These are phyloP conservation scores for Trichogramma evanescens DNA, from an alignment of 2,888 invertebrate genomes.

Conservation along the genomic window DNA sequence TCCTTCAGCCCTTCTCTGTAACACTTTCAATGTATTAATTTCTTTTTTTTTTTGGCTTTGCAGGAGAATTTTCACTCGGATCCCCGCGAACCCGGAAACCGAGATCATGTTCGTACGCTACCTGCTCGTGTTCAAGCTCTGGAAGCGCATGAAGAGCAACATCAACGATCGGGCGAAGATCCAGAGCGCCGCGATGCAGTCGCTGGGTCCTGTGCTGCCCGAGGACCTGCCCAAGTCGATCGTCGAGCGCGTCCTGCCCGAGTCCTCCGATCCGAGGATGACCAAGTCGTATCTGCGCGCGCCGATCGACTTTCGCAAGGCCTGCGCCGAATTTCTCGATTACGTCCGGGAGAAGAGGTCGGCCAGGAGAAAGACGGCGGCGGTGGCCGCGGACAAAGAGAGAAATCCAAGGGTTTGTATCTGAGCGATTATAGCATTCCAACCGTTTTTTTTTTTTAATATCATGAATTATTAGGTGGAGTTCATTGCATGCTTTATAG, in stretches of 20 bases:
- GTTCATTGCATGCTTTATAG: no score
- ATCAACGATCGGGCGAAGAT: slow-evolving; percentile 34
- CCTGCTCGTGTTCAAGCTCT: slow-evolving; percentile 40
- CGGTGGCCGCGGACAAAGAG: slow-evolving; percentile 4
- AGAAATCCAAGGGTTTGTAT: slow-evolving; percentile 17
- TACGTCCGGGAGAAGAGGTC: not conserved
- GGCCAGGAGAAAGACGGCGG: not conserved
- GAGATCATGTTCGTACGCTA: slow-evolving; percentile 39
- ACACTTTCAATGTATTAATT: not conserved
- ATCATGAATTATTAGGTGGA: no score
- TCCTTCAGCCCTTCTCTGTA: not conserved
- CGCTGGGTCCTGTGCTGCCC: slow-evolving; percentile 32
- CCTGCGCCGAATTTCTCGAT: slow-evolving; percentile 13
- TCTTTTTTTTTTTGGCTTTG: slow-evolving; percentile 5
- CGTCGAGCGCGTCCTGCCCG: slow-evolving; percentile 36
- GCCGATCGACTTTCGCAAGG: slow-evolving; percentile 22
- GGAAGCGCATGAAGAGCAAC: slow-evolving; percentile 40
- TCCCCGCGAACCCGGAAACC: slow-evolving; percentile 31
- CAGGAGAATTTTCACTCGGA: slow-evolving; percentile 38
- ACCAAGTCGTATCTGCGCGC: slow-evolving; percentile 23
- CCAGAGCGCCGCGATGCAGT: slow-evolving; percentile 31
- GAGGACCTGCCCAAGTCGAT: slow-evolving; percentile 30
- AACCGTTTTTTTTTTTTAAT: no score
- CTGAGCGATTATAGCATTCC: no score
- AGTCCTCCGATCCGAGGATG: slow-evolving; percentile 23